Evolutionary conservation across 2,113 vertebrate genomes (phyloP).

Genomic region (Lepus americanus): DNA sequence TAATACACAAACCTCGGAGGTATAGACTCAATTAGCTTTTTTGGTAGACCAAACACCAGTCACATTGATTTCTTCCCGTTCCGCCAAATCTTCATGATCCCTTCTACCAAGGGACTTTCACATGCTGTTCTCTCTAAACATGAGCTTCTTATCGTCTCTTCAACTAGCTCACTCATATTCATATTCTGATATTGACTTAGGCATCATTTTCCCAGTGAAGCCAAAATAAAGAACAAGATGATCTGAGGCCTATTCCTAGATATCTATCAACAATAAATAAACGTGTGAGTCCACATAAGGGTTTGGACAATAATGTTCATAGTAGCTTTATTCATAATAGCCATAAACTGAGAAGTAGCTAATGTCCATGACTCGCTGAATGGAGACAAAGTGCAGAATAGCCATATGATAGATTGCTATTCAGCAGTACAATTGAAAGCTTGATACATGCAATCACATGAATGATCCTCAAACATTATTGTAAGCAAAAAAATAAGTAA

Average conservation of each 20-base stretch:
- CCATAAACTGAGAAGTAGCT: no score
- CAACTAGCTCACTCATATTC: background rate
- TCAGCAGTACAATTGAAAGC: background rate
- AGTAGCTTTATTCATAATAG: no score
- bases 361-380: background rate
- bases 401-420: background rate
- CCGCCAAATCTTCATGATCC: background rate
- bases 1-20: background rate
- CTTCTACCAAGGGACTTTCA: background rate
- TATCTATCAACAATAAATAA: background rate
- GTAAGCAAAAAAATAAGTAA: background rate
- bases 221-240: background rate
- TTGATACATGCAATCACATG: background rate
- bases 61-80: background rate
- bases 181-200: slow-evolving; percentile 4
- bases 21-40: background rate
- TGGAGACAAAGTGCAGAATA: background rate
- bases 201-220: background rate
- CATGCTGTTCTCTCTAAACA: background rate
- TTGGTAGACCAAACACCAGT: background rate
- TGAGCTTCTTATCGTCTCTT: background rate
- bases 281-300: background rate
- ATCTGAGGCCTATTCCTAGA: background rate
- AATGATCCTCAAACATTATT: background rate
- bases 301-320: background rate